A percentile compares a stretch with the other conserved stretches of the same genome.
These are phyloP conservation scores for Flexamia atlantica DNA, from an alignment of 2,888 invertebrate species.

Conservation along the genomic window DNA sequence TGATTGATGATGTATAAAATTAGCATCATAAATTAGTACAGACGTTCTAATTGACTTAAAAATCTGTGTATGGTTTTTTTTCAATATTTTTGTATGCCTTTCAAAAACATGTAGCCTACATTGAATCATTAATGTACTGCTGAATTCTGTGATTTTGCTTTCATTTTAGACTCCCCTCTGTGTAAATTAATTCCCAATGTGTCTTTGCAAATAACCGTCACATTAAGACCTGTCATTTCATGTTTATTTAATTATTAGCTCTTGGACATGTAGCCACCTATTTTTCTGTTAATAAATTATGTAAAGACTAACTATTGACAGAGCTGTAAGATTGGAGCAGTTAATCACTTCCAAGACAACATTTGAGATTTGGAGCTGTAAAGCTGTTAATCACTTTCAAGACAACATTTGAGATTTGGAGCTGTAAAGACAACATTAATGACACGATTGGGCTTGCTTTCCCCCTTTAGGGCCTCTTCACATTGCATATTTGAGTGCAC, in stretches of 20 bases:
- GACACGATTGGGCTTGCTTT: constrained; percentile 59
- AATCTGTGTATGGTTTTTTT: no score
- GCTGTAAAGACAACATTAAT: constrained; percentile 26
- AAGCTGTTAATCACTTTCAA: background rate
- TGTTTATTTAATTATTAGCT: no score
- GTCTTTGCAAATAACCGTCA: background rate
- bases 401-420: constrained; percentile 22
- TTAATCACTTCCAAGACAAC: background rate
- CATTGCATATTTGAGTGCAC: constrained; percentile 67
- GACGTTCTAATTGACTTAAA: no score
- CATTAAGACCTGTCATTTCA: background rate
- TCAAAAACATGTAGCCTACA: background rate
- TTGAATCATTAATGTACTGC: background rate
- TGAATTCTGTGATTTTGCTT: background rate
- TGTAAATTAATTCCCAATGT: constrained; percentile 1
- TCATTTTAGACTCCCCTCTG: background rate
- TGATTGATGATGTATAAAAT: no score
- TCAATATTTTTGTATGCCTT: no score
- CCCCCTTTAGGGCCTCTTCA: constrained; percentile 49
- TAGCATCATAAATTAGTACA: no score
- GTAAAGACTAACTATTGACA: background rate
- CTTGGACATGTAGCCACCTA: no score
- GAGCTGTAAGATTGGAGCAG: background rate
- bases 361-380: background rate
- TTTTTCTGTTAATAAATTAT: no score